Evolutionary conservation across 2,888 invertebrate species (phyloP).

Genomic region (Oscheius sp.): DNA sequence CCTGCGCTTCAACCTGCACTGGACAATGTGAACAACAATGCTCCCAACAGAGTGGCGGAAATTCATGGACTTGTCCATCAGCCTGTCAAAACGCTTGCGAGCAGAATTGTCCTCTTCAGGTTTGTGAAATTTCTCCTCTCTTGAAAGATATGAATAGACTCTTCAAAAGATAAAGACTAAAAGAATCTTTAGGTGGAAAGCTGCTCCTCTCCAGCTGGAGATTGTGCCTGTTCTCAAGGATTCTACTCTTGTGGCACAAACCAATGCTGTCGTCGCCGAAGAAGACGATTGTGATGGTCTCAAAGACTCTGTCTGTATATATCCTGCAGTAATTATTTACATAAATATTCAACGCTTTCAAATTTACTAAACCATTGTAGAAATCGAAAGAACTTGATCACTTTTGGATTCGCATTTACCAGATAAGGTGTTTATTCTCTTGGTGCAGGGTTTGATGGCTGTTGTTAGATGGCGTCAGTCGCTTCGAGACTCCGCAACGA

Average conservation of each 20-base stretch:
- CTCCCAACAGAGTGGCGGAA: slow-evolving; percentile 29
- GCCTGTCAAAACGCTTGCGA: slow-evolving; percentile 46
- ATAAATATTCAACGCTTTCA: no score
- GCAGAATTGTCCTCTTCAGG: slow-evolving; percentile 46
- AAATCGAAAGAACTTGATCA: no score
- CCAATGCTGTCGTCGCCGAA: slow-evolving; percentile 50
- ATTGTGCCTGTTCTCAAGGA: slow-evolving; percentile 39
- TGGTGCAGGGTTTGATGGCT: no score
- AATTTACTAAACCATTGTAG: no score
- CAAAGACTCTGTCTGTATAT: slow-evolving; percentile 21
- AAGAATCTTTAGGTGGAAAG: slow-evolving; percentile 37
- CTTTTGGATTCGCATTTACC: no score
- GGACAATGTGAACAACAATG: slow-evolving; percentile 46
- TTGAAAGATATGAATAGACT: background rate
- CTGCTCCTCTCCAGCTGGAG: slow-evolving; percentile 36
- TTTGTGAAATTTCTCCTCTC: background rate
- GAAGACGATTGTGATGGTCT: slow-evolving; percentile 30
- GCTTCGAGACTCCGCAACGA: no score
- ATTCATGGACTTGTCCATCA: slow-evolving; percentile 39
- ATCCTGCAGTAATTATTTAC: no score
- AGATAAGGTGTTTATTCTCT: no score
- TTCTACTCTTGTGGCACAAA: slow-evolving; percentile 49
- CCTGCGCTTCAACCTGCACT: slow-evolving; percentile 45
- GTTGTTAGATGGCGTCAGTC: no score
- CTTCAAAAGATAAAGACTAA: background rate